Evolutionary conservation across 1,140 invertebrate species (phyloP).

Genomic region (Aphis gossypii): DNA sequence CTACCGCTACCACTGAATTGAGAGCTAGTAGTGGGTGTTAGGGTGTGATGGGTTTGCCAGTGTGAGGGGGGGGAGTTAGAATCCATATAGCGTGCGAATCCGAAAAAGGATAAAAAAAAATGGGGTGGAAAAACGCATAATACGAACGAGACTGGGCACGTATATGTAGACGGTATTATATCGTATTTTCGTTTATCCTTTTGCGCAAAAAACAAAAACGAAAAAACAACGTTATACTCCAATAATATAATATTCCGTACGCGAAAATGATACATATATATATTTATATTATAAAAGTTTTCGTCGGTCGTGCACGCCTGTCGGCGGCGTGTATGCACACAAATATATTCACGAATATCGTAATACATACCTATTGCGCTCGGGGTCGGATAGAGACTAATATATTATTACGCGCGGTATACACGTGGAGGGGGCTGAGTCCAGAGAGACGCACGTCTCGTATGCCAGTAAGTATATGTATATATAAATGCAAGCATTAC

Average conservation of each 20-base stretch:
- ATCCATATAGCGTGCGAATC: conserved; percentile 38
- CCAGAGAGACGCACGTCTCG: background rate
- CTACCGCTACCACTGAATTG: background rate
- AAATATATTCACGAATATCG: conserved; percentile 13
- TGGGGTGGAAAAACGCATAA: background rate
- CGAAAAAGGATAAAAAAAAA: conserved; percentile 27
- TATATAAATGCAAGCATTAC: background rate
- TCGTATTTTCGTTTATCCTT: conserved; percentile 25
- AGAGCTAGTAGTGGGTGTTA: background rate
- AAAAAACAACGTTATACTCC: conserved; percentile 4
- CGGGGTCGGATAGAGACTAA: background rate
- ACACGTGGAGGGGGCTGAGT: background rate
- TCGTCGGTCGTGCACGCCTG: background rate
- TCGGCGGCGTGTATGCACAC: background rate
- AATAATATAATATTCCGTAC: conserved; percentile 19
- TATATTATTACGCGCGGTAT: background rate
- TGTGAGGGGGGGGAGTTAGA: background rate
- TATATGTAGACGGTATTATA: background rate
- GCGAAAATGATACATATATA: background rate
- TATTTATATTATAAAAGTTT: conserved; percentile 15
- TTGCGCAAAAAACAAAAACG: background rate
- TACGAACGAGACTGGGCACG: background rate
- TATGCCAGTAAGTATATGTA: background rate
- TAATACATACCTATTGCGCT: background rate
- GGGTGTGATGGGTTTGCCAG: background rate